phyloP scores from a whole-genome alignment of 1,140 invertebrate genomes.

The Ceratosolen fusciceps region DNA sequence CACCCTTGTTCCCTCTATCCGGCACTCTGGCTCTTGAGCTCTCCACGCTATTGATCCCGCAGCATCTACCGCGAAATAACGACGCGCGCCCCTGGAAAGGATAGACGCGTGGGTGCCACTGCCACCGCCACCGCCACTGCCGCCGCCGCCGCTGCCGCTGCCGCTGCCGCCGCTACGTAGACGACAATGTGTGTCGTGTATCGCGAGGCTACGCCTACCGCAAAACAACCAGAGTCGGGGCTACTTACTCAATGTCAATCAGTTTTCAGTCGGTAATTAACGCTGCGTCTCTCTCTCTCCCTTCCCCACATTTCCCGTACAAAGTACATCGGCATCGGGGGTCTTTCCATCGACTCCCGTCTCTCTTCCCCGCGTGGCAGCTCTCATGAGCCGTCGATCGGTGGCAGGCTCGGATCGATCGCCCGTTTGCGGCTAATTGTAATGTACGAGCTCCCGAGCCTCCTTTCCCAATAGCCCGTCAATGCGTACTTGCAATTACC shows the following conservation, averaged over 20 bases:
- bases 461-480: neutral
- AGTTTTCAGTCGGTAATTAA: slow-evolving; percentile 12
- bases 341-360: no score
- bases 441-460: neutral
- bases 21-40: slow-evolving; percentile 63
- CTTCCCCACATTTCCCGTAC: no score
- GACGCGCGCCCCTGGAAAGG: slow-evolving; percentile 63
- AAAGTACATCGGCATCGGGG: neutral
- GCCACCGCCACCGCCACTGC: no score
- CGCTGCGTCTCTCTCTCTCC: neutral
- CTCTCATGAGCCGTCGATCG: neutral
- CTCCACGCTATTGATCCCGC: slow-evolving; percentile 71
- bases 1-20: slow-evolving; percentile 53
- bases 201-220: neutral
- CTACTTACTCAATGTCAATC: slow-evolving; percentile 4
- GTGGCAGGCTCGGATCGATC: neutral
- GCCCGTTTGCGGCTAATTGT: neutral
- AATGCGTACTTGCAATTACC: neutral
- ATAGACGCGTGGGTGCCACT: slow-evolving; percentile 34
- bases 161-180: no score
- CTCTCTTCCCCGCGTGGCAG: no score
- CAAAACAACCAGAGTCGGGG: neutral
- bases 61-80: slow-evolving; percentile 73
- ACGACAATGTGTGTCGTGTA: slow-evolving; percentile 13
- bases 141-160: no score